Conservation (phyloP, 2,888 invertebrate genomes). For the Cephus sareptanus region DNA sequence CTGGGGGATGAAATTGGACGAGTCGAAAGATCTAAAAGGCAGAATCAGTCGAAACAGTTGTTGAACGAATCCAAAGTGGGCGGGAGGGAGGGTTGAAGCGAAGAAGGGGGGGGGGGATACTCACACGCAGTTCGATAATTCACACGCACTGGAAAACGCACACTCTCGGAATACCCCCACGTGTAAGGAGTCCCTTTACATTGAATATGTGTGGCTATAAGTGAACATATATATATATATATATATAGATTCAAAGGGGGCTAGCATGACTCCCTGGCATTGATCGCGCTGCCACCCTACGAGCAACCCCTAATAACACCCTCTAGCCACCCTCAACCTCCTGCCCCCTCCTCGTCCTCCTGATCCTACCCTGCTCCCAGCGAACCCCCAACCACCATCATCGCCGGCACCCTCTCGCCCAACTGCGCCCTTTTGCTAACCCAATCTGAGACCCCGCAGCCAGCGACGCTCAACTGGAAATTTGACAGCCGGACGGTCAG, state of each 20-base stretch:
- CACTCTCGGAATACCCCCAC: neutral
- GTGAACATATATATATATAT: conserved; percentile 30
- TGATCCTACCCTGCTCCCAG: conserved; percentile 21
- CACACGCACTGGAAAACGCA: neutral
- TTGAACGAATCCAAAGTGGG: neutral
- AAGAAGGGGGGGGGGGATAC: neutral
- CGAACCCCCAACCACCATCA: neutral
- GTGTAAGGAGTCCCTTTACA: neutral
- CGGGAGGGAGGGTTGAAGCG: no score
- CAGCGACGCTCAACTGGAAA: conserved; percentile 36
- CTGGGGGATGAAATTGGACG: neutral
- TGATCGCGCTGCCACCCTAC: conserved; percentile 64
- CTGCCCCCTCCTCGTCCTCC: conserved; percentile 39
- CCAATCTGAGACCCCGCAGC: conserved; percentile 47
- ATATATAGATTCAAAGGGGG: conserved; percentile 45
- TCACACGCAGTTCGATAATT: neutral
- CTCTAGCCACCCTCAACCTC: conserved; percentile 44
- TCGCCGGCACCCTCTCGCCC: conserved; percentile 8
- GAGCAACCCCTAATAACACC: conserved; percentile 64
- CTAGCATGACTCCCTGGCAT: conserved; percentile 63
- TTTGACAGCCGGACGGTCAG: conserved; percentile 58
- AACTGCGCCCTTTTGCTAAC: conserved; percentile 46
- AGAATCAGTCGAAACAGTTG: neutral
- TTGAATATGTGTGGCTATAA: neutral
- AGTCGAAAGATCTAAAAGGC: neutral